Evolutionary conservation across 2,888 invertebrate genomes (phyloP).

Genomic region (Helleia helle): DNA sequence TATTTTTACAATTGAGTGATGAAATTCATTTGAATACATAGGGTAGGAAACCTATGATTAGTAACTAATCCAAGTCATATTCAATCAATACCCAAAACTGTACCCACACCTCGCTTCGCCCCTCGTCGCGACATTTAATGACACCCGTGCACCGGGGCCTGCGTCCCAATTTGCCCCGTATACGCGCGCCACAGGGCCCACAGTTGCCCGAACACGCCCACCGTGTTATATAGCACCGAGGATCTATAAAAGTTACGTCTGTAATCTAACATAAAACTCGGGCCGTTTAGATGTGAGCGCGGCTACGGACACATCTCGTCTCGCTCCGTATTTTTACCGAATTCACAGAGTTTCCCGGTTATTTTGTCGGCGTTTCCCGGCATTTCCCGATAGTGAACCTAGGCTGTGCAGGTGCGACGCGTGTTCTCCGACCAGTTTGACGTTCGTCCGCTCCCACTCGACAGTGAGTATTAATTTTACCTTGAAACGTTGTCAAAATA

Average conservation of each 20-base stretch:
- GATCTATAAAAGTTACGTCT: conserved; percentile 75
- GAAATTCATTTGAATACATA: too few relatives aligned
- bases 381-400: too few relatives aligned
- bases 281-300: conserved; percentile 75
- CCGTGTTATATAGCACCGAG: conserved; percentile 75
- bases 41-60: too few relatives aligned
- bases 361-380: too few relatives aligned
- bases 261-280: conserved; percentile 75
- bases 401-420: conserved; percentile 52
- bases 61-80: conserved; percentile 71
- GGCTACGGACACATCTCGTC: conserved; percentile 72
- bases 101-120: conserved; percentile 68
- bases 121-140: conserved; percentile 71
- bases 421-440: conserved; percentile 38
- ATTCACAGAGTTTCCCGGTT: conserved; percentile 62
- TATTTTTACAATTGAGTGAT: too few relatives aligned
- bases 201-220: conserved; percentile 56
- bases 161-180: conserved; percentile 53
- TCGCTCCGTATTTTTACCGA: conserved; percentile 73
- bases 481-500: conserved; percentile 18
- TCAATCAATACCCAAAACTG: conserved; percentile 75
- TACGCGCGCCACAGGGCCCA: conserved; percentile 44
- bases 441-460: conserved; percentile 42
- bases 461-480: conserved; percentile 56
- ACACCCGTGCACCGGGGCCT: conserved; percentile 63